These are phyloP conservation scores for Prunella fulvescens DNA, from an alignment of 2,113 vertebrate species.

Conservation along the genomic window DNA sequence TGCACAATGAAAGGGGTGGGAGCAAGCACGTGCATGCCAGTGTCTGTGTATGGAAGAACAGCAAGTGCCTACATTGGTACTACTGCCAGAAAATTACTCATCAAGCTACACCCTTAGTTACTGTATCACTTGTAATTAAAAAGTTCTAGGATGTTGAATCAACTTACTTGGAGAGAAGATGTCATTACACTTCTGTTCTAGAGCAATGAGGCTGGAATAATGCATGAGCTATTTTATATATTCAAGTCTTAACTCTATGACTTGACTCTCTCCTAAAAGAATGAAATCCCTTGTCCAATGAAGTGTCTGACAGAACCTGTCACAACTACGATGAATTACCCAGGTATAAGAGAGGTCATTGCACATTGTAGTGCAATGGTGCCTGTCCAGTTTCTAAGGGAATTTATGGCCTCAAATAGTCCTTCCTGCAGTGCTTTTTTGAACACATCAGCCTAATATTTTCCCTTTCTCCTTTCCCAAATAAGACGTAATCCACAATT, in stretches of 20 bases:
- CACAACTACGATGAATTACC: not conserved
- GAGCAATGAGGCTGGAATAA: not conserved
- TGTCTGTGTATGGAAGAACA: not conserved
- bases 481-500: slow-evolving; percentile 25
- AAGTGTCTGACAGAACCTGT: not conserved
- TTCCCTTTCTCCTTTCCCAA: slow-evolving; percentile 33
- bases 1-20: not conserved
- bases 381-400: not conserved
- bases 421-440: not conserved
- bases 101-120: slow-evolving; percentile 32
- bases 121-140: slow-evolving; percentile 17
- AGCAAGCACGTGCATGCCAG: not conserved
- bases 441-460: slow-evolving; percentile 10
- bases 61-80: not conserved
- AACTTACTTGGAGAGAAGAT: not conserved
- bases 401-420: not conserved
- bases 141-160: not conserved
- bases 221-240: not conserved
- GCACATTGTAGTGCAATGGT: not conserved
- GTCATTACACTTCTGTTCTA: not conserved
- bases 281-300: not conserved
- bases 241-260: not conserved
- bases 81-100: slow-evolving; percentile 28
- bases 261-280: not conserved
- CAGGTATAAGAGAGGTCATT: not conserved